Evolutionary conservation across 2,888 invertebrate genomes (phyloP), one percentile per base, ranked within the genome.

Genomic region (Spialia ferax): DNA sequence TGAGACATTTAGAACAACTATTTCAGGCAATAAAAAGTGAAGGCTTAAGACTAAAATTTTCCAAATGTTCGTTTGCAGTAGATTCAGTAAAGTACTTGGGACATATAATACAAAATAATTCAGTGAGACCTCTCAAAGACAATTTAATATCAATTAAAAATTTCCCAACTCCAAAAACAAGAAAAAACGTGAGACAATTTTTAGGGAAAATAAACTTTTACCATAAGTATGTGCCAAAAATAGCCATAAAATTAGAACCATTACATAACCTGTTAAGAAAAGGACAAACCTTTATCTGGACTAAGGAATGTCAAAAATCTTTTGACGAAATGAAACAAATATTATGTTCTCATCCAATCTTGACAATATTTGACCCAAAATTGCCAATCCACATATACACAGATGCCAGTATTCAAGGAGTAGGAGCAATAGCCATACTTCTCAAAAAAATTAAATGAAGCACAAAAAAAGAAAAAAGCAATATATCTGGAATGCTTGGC

Each of bases 151-250:
- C 74, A 0, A 68, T 75, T 61, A 73, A 67, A 66, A 52, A 72
- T 13, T 52, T 73, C 67, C 71, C 75, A 18, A 32, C 26, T 6
- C 70, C 71, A 32, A 66, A 63, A 66, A 68, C 69, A 8, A 48
- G 48, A 42, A 74, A 73, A 65, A 71, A 74, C 42, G 42, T 73
- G 0, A 57, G 73, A 32, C 73, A 73, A 29, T 72, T 73, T 56
- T 45, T 71, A 29, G 73, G 74, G 48, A 79, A 77, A 73, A 70
- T 74, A 20, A 75, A 73, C 45, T 76, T 74, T 63, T 70, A 74
- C 32, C 35, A 38, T 35, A 48, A 68, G 38, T 68, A 22, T 55
- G 15, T 67, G 20, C 64, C 60, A 50, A 18, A 64, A 2, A 60
- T 38, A 32, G n/a, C 69, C 57, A 70, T 64, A 10, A 70, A 54